Evolutionary conservation across 1,140 invertebrate species (phyloP).

Genomic region (Saccostrea echinata): DNA sequence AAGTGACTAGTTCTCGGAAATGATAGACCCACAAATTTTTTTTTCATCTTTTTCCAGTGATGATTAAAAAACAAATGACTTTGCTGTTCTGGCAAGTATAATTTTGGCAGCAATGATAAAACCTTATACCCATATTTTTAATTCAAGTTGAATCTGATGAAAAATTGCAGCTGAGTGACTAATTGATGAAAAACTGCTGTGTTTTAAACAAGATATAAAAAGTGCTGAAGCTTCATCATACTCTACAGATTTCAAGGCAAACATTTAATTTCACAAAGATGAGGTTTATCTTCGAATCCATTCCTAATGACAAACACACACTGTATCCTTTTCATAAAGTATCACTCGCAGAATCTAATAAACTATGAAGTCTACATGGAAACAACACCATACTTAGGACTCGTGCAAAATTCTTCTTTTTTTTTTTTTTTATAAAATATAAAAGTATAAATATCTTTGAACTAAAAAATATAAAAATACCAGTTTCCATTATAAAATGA

Average conservation of each 20-base stretch:
- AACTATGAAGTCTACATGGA: conserved; percentile 9
- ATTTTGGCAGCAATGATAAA: conserved; percentile 29
- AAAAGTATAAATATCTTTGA: conserved; percentile 40
- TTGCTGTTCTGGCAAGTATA: conserved; percentile 26
- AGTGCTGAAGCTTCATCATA: not conserved
- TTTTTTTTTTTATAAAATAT: conserved; percentile 34
- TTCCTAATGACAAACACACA: not conserved
- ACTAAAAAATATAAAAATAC: conserved; percentile 40
- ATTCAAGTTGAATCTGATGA: not conserved
- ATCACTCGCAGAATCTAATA: conserved; percentile 22
- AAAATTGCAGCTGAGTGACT: not conserved
- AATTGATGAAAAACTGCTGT: not conserved
- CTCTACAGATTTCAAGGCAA: not conserved
- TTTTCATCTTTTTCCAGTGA: not conserved
- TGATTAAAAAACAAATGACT: not conserved
- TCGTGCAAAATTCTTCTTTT: not conserved
- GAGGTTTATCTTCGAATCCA: not conserved
- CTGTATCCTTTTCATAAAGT: not conserved
- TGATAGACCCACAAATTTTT: not conserved
- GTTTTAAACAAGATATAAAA: not conserved
- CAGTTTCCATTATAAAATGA: conserved; percentile 26
- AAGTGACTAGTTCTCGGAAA: not conserved
- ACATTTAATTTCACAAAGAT: not conserved
- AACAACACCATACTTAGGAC: not conserved
- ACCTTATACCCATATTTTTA: not conserved